These are phyloP conservation scores for Drosophila quinaria DNA, from an alignment of 2,888 invertebrate species.

Conservation along the genomic window DNA sequence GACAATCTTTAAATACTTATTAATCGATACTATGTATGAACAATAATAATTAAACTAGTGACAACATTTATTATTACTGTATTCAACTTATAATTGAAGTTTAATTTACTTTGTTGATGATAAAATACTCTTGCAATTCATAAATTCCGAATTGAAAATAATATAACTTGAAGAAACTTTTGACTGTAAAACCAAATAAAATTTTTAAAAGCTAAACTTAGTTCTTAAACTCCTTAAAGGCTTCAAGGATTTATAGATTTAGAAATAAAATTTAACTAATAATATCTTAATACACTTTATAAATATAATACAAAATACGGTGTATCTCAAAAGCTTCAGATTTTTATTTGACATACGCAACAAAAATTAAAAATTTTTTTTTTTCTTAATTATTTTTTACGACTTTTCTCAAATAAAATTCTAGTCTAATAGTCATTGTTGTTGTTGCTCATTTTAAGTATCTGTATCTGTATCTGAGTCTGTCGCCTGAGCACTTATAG, in stretches of 20 bases:
- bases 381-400: neutral
- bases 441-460: conserved; percentile 5
- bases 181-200: neutral
- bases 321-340: neutral
- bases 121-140: neutral
- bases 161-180: neutral
- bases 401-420: conserved; percentile 14
- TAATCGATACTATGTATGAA: neutral
- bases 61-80: neutral
- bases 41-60: neutral
- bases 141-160: neutral
- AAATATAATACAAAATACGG: neutral
- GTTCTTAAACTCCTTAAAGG: neutral
- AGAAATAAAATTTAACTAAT: no score
- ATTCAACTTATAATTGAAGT: neutral
- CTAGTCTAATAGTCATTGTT: conserved; percentile 11
- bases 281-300: neutral
- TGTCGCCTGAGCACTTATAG: conserved; percentile 28
- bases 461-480: neutral
- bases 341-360: neutral
- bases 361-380: neutral
- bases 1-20: neutral
- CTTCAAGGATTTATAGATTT: neutral
- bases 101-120: neutral
- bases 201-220: neutral